Conservation (phyloP, 2,888 invertebrate species). For the Xylota segnis region DNA sequence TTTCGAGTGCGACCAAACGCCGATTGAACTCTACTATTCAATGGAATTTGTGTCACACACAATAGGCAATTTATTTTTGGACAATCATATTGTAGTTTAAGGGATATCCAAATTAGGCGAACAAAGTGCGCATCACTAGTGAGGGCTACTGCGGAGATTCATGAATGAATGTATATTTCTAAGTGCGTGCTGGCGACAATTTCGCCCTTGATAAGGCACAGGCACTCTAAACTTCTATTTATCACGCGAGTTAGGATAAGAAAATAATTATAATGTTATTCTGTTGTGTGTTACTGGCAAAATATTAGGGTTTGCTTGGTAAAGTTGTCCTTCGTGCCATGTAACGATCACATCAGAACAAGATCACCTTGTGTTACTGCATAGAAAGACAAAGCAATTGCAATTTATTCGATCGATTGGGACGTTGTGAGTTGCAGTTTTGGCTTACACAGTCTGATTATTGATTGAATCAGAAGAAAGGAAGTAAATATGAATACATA, state of each 20-base stretch:
- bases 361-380: too few species aligned
- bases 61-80: neutral
- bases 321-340: neutral
- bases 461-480: too few species aligned
- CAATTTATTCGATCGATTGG: too few species aligned
- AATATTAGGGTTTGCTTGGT: neutral
- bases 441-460: too few species aligned
- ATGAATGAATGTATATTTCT: neutral
- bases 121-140: neutral
- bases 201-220: neutral
- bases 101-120: too few species aligned
- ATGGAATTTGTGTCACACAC: constrained; percentile 28
- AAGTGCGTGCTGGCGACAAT: neutral
- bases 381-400: too few species aligned
- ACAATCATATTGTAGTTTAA: neutral
- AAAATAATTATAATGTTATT: too few species aligned
- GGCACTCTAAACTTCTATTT: too few species aligned
- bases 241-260: too few species aligned
- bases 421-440: too few species aligned
- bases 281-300: neutral
- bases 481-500: too few species aligned
- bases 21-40: constrained; percentile 7
- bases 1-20: neutral
- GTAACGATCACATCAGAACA: too few species aligned
- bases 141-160: neutral